Evolutionary conservation across 2,888 invertebrate species (phyloP), one percentile per base, ranked within the genome.

Genomic region (Spilarctia lutea): DNA sequence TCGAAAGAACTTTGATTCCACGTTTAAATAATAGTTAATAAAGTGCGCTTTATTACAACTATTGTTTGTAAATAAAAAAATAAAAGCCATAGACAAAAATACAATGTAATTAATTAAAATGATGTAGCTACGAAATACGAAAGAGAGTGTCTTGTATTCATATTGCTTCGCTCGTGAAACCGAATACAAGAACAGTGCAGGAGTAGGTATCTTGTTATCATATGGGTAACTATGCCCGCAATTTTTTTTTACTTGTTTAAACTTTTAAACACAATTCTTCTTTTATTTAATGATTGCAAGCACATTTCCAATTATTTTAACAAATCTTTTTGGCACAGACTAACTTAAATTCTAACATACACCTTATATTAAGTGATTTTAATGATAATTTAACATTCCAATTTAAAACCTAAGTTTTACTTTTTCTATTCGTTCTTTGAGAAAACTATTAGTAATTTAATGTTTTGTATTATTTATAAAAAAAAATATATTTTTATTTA

Each of bases 391-490:
- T 30, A 30, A 63, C 68, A 48, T 68, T 68, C 45, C 68, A 68
- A 1, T 27, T n/a, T 48, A 30, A 68, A 30, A 6, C 30, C 2
- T 18, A 63, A 18, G 16, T 18, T 63, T 63, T 30, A 0, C 30
- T 10, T 27, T 63, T 63, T 60, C 11, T 60, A 60, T 60, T 60
- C 13, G 4, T 60, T 30, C 18, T 63, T 68, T 30, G 30, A 20
- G 30, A 48, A 48, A 68, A 68, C 18, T 63, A 30, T 63, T 68
- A 69, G 67, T 27, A 39, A 35, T 63, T 10, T 39, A 33, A 35
- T 72, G 33, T 45, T 72, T 42, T 68, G 68, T 73, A 68, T 60
- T 45, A 45, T 60, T n/a, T 56, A n/a, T 30, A 16, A n/a, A 39
- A 10, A 39, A 10, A 10, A 30, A 0, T 0, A 13, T 33, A 63